Percentiles rank a stretch among this genome's conserved stretches.
These are phyloP conservation scores for Dynastes grantii DNA, from an alignment of 2,888 invertebrate genomes.

Conservation along the genomic window DNA sequence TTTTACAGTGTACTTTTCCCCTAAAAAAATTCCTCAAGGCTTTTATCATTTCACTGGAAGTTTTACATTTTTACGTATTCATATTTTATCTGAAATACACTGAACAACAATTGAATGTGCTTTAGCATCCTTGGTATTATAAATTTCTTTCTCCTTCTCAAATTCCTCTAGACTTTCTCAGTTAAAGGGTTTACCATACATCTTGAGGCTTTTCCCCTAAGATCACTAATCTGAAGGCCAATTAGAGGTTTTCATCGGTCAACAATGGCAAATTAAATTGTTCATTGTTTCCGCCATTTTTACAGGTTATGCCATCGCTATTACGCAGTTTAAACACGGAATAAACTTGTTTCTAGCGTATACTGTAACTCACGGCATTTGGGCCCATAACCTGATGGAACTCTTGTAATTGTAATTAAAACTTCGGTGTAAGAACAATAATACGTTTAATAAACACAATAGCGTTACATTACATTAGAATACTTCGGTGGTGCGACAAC, in stretches of 20 bases:
- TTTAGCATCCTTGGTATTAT: conserved; percentile 15
- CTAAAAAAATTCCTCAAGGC: conserved; percentile 22
- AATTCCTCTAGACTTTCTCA: neutral
- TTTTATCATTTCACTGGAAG: conserved; percentile 12
- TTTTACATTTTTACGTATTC: conserved; percentile 27
- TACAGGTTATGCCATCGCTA: conserved; percentile 1
- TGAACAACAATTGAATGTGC: conserved; percentile 24
- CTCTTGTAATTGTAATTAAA: too few relatives aligned
- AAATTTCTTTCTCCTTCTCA: conserved; percentile 9
- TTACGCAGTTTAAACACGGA: neutral
- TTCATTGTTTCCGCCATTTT: conserved; percentile 6
- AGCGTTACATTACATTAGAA: too few relatives aligned
- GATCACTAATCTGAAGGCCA: conserved; percentile 18
- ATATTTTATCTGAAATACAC: conserved; percentile 1
- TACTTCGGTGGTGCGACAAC: too few relatives aligned
- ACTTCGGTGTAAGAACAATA: too few relatives aligned
- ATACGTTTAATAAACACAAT: too few relatives aligned
- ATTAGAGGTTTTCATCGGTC: neutral
- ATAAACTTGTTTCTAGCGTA: neutral
- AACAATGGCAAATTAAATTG: conserved; percentile 18
- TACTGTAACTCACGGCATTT: neutral
- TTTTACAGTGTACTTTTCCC: conserved; percentile 9
- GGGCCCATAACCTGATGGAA: conserved; percentile 15
- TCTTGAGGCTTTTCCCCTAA: conserved; percentile 6
- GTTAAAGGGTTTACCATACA: conserved; percentile 19